A percentile compares a stretch with the other conserved stretches of the same genome.
Conservation (phyloP, 2,113 vertebrate genomes). For the Lamprotornis superbus region DNA sequence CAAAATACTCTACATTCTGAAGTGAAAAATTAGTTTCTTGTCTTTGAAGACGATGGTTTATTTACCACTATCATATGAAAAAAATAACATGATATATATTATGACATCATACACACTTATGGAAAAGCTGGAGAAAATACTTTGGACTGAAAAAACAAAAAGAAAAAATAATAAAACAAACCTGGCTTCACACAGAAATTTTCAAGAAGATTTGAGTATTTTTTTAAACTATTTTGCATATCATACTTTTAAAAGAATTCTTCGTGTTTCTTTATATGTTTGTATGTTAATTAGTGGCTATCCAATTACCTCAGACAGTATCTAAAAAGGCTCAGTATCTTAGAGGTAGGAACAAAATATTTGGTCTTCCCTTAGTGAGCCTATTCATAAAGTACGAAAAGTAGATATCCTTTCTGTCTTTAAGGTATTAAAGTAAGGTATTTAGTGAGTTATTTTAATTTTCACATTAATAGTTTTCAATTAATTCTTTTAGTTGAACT, state of each 20-base stretch:
- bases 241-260: background rate
- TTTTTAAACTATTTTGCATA: background rate
- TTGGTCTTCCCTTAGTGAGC: background rate
- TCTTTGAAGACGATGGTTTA: background rate
- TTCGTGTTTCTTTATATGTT: background rate
- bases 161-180: rapidly evolving
- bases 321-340: background rate
- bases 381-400: background rate
- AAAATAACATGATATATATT: background rate
- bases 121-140: background rate
- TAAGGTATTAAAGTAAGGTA: background rate
- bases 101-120: rapidly evolving
- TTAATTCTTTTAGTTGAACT: background rate
- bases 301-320: background rate
- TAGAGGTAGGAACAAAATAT: background rate
- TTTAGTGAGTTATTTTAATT: background rate
- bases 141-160: background rate
- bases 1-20: background rate
- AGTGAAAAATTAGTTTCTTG: background rate
- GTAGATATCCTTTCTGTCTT: background rate
- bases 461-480: background rate
- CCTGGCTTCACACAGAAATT: background rate
- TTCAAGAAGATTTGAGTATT: background rate
- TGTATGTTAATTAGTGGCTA: background rate
- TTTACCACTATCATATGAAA: background rate